These are phyloP conservation scores for Archegozetes longisetosus DNA, from an alignment of 1,140 invertebrate species.

Conservation along the genomic window DNA sequence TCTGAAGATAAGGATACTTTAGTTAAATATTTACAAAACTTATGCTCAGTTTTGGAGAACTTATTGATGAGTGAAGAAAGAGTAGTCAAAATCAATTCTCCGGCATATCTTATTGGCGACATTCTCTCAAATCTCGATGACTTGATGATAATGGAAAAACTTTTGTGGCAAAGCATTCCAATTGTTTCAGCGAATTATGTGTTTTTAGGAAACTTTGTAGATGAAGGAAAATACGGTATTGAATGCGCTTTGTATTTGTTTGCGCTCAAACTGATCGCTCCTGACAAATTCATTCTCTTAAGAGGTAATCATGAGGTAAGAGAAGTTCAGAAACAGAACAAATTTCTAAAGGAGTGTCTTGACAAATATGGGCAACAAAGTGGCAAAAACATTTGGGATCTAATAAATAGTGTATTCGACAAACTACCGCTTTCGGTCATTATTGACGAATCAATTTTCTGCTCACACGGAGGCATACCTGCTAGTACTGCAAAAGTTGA, in stretches of 20 bases:
- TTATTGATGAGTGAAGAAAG: conserved; percentile 24
- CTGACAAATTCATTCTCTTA: conserved; percentile 40
- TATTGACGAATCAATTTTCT: conserved; percentile 50
- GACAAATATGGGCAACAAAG: conserved; percentile 7
- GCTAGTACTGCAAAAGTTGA: conserved; percentile 36
- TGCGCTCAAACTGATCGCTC: conserved; percentile 42
- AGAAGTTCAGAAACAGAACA: conserved; percentile 21
- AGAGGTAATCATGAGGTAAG: conserved; percentile 48
- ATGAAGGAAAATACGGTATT: conserved; percentile 41
- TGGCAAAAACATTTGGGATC: conserved; percentile 44
- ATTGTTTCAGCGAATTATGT: conserved; percentile 32
- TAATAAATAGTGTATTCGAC: conserved; percentile 51
- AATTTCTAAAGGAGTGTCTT: conserved; percentile 1
- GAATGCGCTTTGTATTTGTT: conserved; percentile 39
- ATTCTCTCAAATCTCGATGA: conserved; percentile 42
- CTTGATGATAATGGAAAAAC: conserved; percentile 41
- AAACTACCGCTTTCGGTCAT: conserved; percentile 48
- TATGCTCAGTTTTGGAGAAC: background rate
- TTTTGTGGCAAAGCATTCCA: conserved; percentile 40
- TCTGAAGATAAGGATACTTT: background rate
- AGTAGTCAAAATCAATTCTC: conserved; percentile 32
- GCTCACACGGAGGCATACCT: conserved; percentile 54
- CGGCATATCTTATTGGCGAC: conserved; percentile 38
- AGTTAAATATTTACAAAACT: background rate
- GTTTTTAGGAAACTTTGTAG: conserved; percentile 52